A percentile compares a stretch with the other conserved stretches of the same genome.
phyloP scores from a whole-genome alignment of 2,797 vertebrate genomes.

The Craterocephalus amniculus region DNA sequence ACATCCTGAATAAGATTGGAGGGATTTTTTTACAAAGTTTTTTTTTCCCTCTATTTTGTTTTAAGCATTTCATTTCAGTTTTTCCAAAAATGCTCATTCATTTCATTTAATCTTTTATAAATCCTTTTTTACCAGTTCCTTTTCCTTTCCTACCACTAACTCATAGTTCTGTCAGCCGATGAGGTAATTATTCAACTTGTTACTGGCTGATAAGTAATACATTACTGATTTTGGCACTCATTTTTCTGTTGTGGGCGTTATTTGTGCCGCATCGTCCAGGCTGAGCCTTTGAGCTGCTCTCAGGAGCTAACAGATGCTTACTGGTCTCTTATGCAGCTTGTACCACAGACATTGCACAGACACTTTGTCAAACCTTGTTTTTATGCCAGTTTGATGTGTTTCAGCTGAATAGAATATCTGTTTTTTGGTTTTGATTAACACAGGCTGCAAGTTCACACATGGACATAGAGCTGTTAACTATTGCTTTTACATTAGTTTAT shows the following conservation, averaged over 20 bases:
- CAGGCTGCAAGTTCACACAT: conserved; percentile 13
- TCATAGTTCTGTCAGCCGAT: conserved; percentile 21
- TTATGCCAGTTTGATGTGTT: conserved; percentile 18
- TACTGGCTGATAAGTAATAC: conserved; percentile 65
- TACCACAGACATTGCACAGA: conserved; percentile 25
- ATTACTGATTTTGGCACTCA: conserved; percentile 64
- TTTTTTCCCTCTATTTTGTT: not conserved
- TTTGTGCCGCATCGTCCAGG: conserved; percentile 29
- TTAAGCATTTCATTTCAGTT: not conserved
- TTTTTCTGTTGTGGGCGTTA: conserved; percentile 49
- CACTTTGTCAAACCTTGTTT: conserved; percentile 8
- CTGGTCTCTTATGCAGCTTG: conserved; percentile 29
- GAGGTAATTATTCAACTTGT: conserved; percentile 57
- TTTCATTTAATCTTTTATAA: conserved; percentile 13
- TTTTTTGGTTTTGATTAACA: conserved; percentile 26
- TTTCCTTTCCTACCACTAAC: conserved; percentile 1
- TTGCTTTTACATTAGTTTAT: not conserved
- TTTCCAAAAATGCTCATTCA: conserved; percentile 5
- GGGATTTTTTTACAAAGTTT: not conserved
- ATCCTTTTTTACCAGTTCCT: conserved; percentile 16
- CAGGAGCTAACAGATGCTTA: conserved; percentile 57
- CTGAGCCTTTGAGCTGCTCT: conserved; percentile 35
- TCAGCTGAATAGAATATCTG: conserved; percentile 15
- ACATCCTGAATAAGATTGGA: not conserved
- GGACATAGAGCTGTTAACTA: not conserved